phyloP scores from a whole-genome alignment of 2,888 invertebrate species.

The Heliconius sara region DNA sequence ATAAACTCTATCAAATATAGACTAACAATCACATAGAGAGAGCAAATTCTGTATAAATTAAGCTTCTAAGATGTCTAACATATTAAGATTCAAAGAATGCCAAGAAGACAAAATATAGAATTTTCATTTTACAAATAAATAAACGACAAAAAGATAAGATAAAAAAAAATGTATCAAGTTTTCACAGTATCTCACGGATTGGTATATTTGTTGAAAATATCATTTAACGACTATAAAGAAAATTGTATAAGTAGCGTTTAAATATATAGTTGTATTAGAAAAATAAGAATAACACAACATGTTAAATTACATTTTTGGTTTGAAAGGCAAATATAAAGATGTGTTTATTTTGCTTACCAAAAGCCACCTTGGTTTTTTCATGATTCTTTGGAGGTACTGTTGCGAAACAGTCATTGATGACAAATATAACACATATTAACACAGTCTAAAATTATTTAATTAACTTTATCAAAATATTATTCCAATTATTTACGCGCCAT shows the following conservation, averaged over 20 bases:
- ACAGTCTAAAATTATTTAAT: conserved; percentile 32
- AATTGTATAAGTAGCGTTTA: not conserved
- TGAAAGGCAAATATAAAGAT: not conserved
- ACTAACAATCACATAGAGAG: too few relatives aligned
- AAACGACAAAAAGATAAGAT: not conserved
- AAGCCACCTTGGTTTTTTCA: conserved; percentile 62
- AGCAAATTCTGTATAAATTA: too few relatives aligned
- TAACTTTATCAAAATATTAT: conserved; percentile 28
- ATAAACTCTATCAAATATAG: not conserved
- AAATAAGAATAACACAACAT: not conserved
- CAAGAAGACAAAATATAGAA: not conserved
- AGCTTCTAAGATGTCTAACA: not conserved
- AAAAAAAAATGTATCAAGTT: not conserved
- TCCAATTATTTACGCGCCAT: conserved; percentile 68
- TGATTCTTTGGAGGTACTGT: conserved; percentile 49
- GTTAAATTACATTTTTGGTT: not conserved
- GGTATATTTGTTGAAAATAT: not conserved
- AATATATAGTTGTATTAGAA: not conserved
- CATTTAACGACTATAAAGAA: not conserved
- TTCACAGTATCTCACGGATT: not conserved
- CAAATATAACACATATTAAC: conserved; percentile 48
- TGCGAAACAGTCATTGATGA: conserved; percentile 24
- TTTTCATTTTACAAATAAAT: not conserved
- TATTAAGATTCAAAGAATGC: not conserved
- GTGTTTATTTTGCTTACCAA: conserved; percentile 55